Conservation (phyloP, 2,888 invertebrate species). For the Cheilosia variabilis region DNA sequence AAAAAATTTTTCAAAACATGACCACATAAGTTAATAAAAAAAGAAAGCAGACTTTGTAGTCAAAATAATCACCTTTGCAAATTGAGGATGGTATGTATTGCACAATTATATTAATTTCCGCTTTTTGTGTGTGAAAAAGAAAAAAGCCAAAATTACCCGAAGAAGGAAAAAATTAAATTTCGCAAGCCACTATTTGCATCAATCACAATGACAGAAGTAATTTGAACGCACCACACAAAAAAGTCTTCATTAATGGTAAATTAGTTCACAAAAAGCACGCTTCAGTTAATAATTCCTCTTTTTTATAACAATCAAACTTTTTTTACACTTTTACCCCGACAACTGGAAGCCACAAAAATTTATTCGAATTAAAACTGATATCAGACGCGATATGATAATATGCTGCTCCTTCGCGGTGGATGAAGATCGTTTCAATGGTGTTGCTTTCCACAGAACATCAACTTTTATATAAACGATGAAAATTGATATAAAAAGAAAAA, state of each 20-base stretch:
- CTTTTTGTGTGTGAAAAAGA: background rate
- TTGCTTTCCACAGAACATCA: conserved; percentile 61
- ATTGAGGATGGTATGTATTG: too few relatives aligned
- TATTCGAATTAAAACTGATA: conserved; percentile 2
- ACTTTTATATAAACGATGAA: conserved; percentile 62
- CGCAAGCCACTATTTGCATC: conserved; percentile 10
- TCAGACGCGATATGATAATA: background rate
- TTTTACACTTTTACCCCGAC: too few relatives aligned
- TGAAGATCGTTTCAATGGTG: conserved; percentile 63
- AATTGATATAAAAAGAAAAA: conserved; percentile 15
- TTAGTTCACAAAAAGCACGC: conserved; percentile 31
- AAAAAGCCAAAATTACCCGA: background rate
- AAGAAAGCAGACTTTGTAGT: too few relatives aligned
- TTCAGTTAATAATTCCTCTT: background rate
- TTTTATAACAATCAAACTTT: too few relatives aligned
- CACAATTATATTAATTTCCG: background rate
- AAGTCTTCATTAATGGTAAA: conserved; percentile 18
- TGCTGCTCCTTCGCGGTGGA: conserved; percentile 42
- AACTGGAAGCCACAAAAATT: background rate
- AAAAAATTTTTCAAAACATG: too few relatives aligned
- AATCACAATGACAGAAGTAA: conserved; percentile 10
- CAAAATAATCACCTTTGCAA: too few relatives aligned
- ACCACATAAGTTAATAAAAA: too few relatives aligned
- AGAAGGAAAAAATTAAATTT: background rate
- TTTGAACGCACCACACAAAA: background rate